Conservation (phyloP, 1,140 invertebrate species). For the Cydia fagiglandana region DNA sequence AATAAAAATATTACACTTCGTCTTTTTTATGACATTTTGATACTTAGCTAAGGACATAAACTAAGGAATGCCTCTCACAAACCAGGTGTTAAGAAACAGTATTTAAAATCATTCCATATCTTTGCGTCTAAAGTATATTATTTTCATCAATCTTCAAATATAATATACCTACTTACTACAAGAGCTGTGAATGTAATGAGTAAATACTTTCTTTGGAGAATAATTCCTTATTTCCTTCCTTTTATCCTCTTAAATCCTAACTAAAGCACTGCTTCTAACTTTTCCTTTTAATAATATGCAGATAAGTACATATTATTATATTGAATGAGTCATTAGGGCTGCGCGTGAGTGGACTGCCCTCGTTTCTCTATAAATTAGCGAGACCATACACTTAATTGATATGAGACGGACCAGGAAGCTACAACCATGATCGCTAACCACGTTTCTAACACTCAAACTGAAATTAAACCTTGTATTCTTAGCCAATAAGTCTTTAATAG, state of each 20-base stretch:
- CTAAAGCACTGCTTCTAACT: background rate
- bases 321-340: constrained; percentile 47
- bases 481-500: constrained; percentile 39
- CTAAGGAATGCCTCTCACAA: too few relatives aligned
- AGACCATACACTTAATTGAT: constrained; percentile 70
- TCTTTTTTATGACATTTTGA: too few relatives aligned
- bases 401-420: constrained; percentile 72
- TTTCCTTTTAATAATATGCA: constrained; percentile 26
- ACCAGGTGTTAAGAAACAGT: too few relatives aligned
- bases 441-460: constrained; percentile 22
- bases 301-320: constrained; percentile 32
- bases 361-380: constrained; percentile 73
- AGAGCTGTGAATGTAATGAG: too few relatives aligned
- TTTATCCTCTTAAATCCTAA: background rate
- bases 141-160: too few relatives aligned
- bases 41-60: too few relatives aligned
- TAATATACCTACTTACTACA: too few relatives aligned
- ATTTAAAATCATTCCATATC: too few relatives aligned
- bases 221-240: background rate
- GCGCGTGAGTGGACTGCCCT: constrained; percentile 61
- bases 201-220: background rate
- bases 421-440: constrained; percentile 53
- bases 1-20: too few relatives aligned
- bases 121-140: too few relatives aligned
- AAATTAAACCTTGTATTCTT: background rate